Percentiles rank a stretch among this genome's conserved stretches.
Evolutionary conservation across 2,113 vertebrate species (phyloP).

Genomic region (Brachirus orientalis): DNA sequence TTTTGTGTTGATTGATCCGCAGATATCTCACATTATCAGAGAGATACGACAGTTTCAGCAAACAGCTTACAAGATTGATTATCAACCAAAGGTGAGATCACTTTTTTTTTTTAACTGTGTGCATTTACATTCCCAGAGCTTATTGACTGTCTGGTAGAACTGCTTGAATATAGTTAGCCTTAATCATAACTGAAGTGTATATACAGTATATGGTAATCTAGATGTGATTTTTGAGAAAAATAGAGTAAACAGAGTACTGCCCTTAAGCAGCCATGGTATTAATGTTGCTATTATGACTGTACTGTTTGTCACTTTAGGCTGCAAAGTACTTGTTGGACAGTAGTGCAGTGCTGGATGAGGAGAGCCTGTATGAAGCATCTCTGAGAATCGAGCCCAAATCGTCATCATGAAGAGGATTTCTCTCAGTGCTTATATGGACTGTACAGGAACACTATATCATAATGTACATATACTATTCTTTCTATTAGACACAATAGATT

Average conservation of each 20-base stretch:
- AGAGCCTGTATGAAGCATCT: constrained; percentile 93
- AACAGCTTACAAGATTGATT: constrained; percentile 97
- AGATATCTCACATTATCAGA: constrained; percentile 98
- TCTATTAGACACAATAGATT: constrained; percentile 79
- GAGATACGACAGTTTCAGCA: constrained; percentile 99
- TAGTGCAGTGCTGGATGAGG: constrained; percentile 90
- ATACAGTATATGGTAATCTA: no score
- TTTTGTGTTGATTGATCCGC: constrained; percentile 10
- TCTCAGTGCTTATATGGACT: constrained; percentile 33
- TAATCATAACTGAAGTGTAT: no score
- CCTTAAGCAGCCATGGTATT: no score
- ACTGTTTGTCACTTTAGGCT: constrained; percentile 77
- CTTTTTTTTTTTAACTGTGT: not conserved
- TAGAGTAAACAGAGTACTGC: no score
- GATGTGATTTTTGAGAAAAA: no score
- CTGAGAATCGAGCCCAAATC: constrained; percentile 95
- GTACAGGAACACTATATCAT: constrained; percentile 69
- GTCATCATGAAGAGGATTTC: constrained; percentile 84
- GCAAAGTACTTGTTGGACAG: constrained; percentile 91
- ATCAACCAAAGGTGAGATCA: constrained; percentile 90
- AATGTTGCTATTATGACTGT: constrained; percentile 1
- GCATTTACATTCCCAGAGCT: not conserved
- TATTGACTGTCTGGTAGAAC: no score
- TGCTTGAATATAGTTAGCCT: no score
- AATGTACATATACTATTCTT: constrained; percentile 84